These are phyloP conservation scores for Bolinopsis microptera DNA, from an alignment of 37 sponge, comb jelly and placozoan species.

Conservation along the genomic window DNA sequence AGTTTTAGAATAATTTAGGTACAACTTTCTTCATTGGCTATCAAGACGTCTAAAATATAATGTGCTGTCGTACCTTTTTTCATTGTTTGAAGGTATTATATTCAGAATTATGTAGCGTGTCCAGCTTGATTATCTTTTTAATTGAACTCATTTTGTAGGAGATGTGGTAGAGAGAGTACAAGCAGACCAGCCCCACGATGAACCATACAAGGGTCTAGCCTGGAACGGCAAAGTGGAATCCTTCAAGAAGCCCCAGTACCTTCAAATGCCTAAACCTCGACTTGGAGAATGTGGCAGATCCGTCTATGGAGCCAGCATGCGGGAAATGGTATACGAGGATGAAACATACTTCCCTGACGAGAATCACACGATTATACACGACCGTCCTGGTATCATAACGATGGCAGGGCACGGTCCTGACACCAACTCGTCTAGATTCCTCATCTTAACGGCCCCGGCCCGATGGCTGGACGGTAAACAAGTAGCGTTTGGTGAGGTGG, in stretches of 20 bases:
- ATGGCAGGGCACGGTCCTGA: not conserved
- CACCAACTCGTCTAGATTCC: slow-evolving; percentile 42
- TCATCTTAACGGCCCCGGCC: slow-evolving; percentile 3
- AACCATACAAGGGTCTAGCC: not conserved
- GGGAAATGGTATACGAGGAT: slow-evolving; percentile 17
- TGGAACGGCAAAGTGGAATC: slow-evolving; percentile 3
- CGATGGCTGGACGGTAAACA: not conserved
- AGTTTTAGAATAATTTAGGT: too few relatives aligned
- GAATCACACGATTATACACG: not conserved
- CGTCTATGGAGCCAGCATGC: not conserved
- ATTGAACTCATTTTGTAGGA: not conserved
- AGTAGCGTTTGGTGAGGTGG: slow-evolving; percentile 36
- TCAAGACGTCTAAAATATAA: too few relatives aligned
- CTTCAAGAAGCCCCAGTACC: not conserved
- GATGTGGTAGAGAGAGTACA: not conserved
- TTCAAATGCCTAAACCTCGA: not conserved
- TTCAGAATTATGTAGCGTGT: too few relatives aligned
- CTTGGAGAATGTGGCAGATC: slow-evolving; percentile 26
- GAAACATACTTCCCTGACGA: slow-evolving; percentile 32
- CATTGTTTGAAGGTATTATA: too few relatives aligned
- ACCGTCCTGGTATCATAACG: slow-evolving; percentile 12
- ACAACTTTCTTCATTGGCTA: too few relatives aligned
- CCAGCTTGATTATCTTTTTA: too few relatives aligned
- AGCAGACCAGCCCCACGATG: slow-evolving; percentile 4
- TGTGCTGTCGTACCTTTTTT: too few relatives aligned